A percentile compares a stretch with the other conserved stretches of the same genome.
phyloP scores from a whole-genome alignment of 23 tunicate genomes.

The Diplosoma virens region DNA sequence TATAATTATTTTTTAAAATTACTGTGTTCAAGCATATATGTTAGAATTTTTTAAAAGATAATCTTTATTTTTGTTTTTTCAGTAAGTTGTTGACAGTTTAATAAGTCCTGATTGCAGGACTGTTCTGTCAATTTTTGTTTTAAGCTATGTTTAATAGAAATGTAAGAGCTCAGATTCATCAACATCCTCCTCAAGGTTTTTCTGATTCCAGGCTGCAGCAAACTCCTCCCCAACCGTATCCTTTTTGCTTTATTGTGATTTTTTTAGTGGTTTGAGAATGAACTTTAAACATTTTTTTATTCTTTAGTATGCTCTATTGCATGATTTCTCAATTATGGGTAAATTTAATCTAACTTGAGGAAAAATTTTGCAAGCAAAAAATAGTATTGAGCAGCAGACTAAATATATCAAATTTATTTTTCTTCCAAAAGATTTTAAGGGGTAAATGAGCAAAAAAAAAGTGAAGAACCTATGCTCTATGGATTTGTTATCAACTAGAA shows the following conservation, averaged over 20 bases:
- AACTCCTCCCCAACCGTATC: conserved; percentile 45
- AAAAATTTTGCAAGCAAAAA: no score
- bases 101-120: conserved; percentile 26
- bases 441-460: no score
- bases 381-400: no score
- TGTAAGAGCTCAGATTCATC: conserved; percentile 2
- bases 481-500: no score
- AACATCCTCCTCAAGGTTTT: conserved; percentile 11
- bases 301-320: neutral
- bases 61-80: conserved; percentile 3
- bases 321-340: no score
- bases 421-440: no score
- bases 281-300: neutral
- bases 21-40: no score
- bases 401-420: no score
- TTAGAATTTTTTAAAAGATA: neutral
- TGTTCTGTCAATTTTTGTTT: conserved; percentile 18
- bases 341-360: no score
- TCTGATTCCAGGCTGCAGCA: conserved; percentile 3
- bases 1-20: no score
- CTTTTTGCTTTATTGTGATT: neutral
- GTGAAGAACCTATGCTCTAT: no score
- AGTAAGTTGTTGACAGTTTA: conserved; percentile 15
- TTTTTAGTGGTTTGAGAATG: neutral
- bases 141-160: conserved; percentile 9